Evolutionary conservation across 2,888 invertebrate genomes (phyloP), one percentile per base, ranked within the genome.

Genomic region (Muschampia plurimacula): DNA sequence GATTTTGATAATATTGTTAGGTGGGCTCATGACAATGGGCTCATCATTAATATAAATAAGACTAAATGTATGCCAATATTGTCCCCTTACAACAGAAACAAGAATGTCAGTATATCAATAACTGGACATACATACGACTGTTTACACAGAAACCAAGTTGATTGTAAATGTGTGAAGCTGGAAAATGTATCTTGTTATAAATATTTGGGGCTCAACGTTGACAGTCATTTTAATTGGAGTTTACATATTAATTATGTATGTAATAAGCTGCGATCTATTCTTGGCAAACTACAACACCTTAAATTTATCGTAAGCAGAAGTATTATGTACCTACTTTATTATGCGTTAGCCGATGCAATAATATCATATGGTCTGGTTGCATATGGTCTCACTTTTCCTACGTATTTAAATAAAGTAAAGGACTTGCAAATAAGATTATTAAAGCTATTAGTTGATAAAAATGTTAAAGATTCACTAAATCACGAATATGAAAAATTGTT

Each of bases 21-120:
- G 13, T 68, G 68, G 60, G 41, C 68, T 3, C 68, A 68, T 68
- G 68, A 68, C 13, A 68, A 68, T 28, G 68, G 68, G 10, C n/a
- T 59, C 12, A 68, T 68, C 7, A 39, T 68, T 10, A 68, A 68
- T 46, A 3, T 60, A 5, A 60, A 15, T 59, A 68, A 60, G 60
- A 60, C 68, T 2, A 68, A 68, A 62, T 41, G 59, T 32, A 60
- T 68, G 68, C 2, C 22, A 36, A 62, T 62, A 39, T 1, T 39
- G 10, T 67, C 57, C 0, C 67, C 67, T 3, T 41, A 67, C 7
- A 67, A 55, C 10, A 67, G 12, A n/a, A 57, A 36, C 8, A 66
- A 66, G 44, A 66, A 6, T 36, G 7, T 67, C 0, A 55, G 1
- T 41, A 28, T 67, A 9, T 0, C n/a, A 55, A 55, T 67, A 22